phyloP scores from a whole-genome alignment of 2,113 vertebrate species.

The Spizaetus ornatus region DNA sequence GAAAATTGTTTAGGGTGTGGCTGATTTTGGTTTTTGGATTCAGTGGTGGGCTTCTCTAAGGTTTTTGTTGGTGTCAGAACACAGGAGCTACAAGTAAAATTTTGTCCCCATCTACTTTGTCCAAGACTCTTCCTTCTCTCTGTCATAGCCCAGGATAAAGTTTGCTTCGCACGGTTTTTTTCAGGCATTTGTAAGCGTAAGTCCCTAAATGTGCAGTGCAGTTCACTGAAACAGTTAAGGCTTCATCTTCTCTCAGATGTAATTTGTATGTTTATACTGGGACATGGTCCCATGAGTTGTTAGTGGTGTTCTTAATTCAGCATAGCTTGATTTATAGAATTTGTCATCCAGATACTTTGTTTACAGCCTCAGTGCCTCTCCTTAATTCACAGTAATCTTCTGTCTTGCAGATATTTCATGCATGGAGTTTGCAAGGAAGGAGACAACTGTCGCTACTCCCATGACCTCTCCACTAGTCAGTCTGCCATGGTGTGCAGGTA shows the following conservation, averaged over 20 bases:
- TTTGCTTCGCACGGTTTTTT: not conserved
- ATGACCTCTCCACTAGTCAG: conserved; percentile 88
- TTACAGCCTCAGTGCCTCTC: not conserved
- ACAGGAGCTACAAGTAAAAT: not conserved
- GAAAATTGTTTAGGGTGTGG: not conserved
- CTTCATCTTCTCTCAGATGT: not conserved
- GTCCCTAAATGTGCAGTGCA: not conserved
- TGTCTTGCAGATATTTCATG: conserved; percentile 89
- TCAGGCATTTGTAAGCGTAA: not conserved
- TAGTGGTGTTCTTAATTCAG: not conserved
- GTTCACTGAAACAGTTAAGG: not conserved
- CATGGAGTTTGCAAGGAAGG: conserved; percentile 99
- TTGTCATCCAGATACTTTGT: not conserved
- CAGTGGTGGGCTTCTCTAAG: not conserved
- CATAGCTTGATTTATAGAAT: not conserved
- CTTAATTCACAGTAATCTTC: not conserved
- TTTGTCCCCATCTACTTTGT: not conserved
- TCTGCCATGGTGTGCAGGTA: conserved; percentile 93
- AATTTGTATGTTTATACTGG: not conserved
- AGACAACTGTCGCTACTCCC: conserved; percentile 94
- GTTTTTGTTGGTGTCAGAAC: not conserved
- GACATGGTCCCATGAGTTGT: not conserved
- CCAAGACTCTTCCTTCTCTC: not conserved
- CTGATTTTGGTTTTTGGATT: not conserved
- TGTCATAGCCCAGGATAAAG: not conserved